Evolutionary conservation across 2,113 vertebrate genomes (phyloP), one percentile per base, ranked within the genome.

Genomic region (Capreolus pygargus): DNA sequence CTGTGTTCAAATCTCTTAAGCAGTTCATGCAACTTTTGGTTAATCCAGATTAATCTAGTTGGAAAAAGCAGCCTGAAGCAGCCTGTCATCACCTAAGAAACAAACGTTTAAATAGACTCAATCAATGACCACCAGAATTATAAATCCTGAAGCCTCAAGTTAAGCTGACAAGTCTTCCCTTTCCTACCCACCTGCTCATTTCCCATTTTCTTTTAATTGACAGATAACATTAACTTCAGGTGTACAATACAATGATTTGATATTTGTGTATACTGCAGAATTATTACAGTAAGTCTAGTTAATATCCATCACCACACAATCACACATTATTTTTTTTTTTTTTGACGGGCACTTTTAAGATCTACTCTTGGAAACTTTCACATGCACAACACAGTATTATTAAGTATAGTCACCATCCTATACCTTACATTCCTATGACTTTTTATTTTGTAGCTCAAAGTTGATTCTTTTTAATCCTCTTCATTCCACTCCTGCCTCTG

Each of bases 161-260:
- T 76, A 55, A 85, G 36, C 39, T 89, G 6, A 21, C 33, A 0
- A 60, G 21, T 47, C 61, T 91, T 89, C 33, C 7, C 54, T 83
- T 86, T 76, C 93, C 95, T 89, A 83, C 58, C 93, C 96, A 96
- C 78, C 83, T 92, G 14, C 86, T 94, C 91, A 39, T 93, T 86
- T 13, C 89, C 91, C 5, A 0, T 57, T 78, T 94, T 64, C 45
- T 21, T 81, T 88, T 89, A 89, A 85, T 79, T 55, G 39, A 25
- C 7, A 64, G 61, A 16, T 13, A 76, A 60, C 25, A 74, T 47
- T 74, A 52, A 21, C 78, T 90, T 94, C 86, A 94, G 79, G 81
- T 90, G 91, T 60, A 76, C 9, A 45, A 55, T 19, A 27, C 57
- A 70, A 50, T 54, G 78, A 43, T 14, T 89, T 21, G 17, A 36